Base-by-base conservation (phyloP, 2,888 invertebrate species). In the Ephialtes manifestator region DNA sequence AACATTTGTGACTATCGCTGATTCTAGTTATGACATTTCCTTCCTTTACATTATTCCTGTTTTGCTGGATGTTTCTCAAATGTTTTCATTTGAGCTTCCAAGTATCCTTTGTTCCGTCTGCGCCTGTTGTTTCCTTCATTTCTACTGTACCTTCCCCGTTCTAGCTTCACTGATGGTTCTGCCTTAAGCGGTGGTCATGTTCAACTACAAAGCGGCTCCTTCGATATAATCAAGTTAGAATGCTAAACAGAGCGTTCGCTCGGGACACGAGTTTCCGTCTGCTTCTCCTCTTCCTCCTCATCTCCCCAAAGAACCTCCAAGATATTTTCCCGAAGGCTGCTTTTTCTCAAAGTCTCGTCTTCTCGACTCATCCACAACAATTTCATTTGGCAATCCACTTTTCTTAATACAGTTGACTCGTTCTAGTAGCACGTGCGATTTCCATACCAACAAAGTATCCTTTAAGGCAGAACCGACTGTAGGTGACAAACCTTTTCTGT, bases 141-240 rank as follows among this genome's bases (percentile, higher is more conserved):
- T 20, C 35, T 11, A 15, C 15, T 10, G 5, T 28, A 24, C 48
- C 24, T 68, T 68, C 46, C 15, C 13, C 46, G 55, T 58, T 43
- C 65, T 28, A 70, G 72, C 24, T 39, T 31, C 13, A 15, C 35
- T n/a, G 60, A 8, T n/a, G 60, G 35, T 35, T n/a, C 35, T 5
- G 60, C 35, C 60, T 18, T 63, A n/a, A 63, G 60, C 31, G 31
- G 18, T n/a, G 35, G 60, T 63, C 60, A 35, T 63, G 31, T 63
- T 63, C 20, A n/a, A 63, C 24, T 55, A 67, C 51, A 70, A 70
- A 70, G 70, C 67, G 28, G 24, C 4, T 20, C 28, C 31, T 71
- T 78, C 81, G 68, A 86, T 83, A 71, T 81, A 87, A 89, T 88
- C 84, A 85, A 87, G 86, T 89, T 87, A 84, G 79, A 83, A 79